A percentile compares a stretch with the other conserved stretches of the same genome.
phyloP scores from a whole-genome alignment of 2,888 invertebrate genomes.

The Troides aeacus region DNA sequence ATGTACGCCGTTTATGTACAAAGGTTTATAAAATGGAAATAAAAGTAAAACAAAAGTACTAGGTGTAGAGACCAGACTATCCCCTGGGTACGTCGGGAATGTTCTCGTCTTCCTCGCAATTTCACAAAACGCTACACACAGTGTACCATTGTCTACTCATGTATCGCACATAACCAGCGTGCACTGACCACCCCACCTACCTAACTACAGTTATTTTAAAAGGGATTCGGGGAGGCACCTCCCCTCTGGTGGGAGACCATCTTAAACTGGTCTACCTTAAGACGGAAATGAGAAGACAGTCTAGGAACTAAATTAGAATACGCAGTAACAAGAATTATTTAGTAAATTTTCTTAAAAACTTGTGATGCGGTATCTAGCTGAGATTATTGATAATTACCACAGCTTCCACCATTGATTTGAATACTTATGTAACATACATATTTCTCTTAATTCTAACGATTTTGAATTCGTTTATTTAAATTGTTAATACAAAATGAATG shows the following conservation, averaged over 20 bases:
- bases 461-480: neutral
- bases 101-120: constrained; percentile 67
- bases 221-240: constrained; percentile 38
- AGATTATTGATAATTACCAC: constrained; percentile 36
- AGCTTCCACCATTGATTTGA: constrained; percentile 11
- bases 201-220: constrained; percentile 37
- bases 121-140: constrained; percentile 68
- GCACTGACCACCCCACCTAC: constrained; percentile 45
- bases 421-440: neutral
- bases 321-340: constrained; percentile 56
- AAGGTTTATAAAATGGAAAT: constrained; percentile 41
- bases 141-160: constrained; percentile 51
- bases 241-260: constrained; percentile 44
- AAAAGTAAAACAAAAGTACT: constrained; percentile 58
- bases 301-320: constrained; percentile 72
- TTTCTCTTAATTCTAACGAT: neutral
- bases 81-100: constrained; percentile 61
- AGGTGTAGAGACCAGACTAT: constrained; percentile 72
- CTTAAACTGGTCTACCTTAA: constrained; percentile 51
- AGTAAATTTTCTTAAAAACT: constrained; percentile 55
- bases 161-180: constrained; percentile 53
- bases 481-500: constrained; percentile 19
- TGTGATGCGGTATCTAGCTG: neutral
- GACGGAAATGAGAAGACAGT: constrained; percentile 73
- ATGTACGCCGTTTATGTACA: constrained; percentile 32